phyloP scores from a whole-genome alignment of 2,888 invertebrate genomes.

The Linyphia triangularis region DNA sequence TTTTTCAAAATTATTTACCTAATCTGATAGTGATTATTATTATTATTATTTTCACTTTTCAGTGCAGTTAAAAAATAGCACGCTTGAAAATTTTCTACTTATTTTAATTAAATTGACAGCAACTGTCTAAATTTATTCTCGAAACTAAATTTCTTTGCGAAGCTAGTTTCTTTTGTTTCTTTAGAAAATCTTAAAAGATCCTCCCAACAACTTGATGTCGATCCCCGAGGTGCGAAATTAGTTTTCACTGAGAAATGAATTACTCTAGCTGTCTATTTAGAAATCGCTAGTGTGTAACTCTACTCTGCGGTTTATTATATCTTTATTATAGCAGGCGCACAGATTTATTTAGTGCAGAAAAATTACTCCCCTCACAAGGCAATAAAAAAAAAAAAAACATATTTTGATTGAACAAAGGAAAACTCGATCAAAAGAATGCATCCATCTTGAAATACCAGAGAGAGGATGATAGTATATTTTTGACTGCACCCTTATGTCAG shows the following conservation, averaged over 20 bases:
- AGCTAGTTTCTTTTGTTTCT: too few species aligned
- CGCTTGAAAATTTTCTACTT: too few species aligned
- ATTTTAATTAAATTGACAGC: too few species aligned
- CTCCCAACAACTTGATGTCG: too few species aligned
- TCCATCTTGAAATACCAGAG: conserved; percentile 42
- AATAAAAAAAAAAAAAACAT: conserved; percentile 18
- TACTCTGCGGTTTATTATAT: conserved; percentile 35
- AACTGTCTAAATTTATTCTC: too few species aligned
- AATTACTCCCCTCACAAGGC: conserved; percentile 55
- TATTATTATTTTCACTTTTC: too few species aligned
- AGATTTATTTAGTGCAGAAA: conserved; percentile 66
- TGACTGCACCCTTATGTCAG: conserved; percentile 31
- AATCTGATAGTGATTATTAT: too few species aligned
- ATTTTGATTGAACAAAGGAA: conserved; percentile 53
- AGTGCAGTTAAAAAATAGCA: too few species aligned
- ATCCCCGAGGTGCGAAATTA: neutral
- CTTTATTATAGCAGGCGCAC: conserved; percentile 58
- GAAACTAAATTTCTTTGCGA: too few species aligned
- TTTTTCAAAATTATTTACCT: too few species aligned
- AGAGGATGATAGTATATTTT: conserved; percentile 6
- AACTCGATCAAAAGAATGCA: conserved; percentile 53
- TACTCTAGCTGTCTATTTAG: conserved; percentile 8
- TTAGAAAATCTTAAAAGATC: too few species aligned
- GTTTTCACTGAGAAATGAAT: conserved; percentile 14
- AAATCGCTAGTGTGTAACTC: conserved; percentile 3